Conservation (phyloP, 2,113 vertebrate genomes). For the Prochilodus magdalenae region DNA sequence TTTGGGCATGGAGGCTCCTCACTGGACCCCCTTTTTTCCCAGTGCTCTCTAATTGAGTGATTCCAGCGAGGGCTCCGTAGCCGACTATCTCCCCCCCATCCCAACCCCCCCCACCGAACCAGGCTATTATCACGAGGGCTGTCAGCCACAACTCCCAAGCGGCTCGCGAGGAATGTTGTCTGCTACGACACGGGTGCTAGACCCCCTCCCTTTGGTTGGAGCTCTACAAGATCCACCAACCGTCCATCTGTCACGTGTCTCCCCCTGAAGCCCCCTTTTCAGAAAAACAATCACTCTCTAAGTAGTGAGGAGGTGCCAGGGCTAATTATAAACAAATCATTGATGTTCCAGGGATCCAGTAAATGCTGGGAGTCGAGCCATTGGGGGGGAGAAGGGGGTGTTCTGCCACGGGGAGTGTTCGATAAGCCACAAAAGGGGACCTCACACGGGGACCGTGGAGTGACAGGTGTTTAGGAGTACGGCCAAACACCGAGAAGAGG, state of each 20-base stretch:
- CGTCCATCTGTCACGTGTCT: conserved; percentile 44
- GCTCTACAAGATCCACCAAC: conserved; percentile 16
- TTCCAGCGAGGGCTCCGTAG: conserved; percentile 72
- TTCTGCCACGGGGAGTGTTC: conserved; percentile 76
- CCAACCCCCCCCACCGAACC: not conserved
- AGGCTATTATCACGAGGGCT: conserved; percentile 75
- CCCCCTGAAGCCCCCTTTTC: conserved; percentile 71
- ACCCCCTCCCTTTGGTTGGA: conserved; percentile 43
- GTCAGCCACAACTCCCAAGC: conserved; percentile 74
- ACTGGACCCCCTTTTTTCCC: conserved; percentile 5
- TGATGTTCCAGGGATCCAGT: conserved; percentile 69
- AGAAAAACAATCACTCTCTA: conserved; percentile 78
- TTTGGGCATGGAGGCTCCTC: conserved; percentile 29
- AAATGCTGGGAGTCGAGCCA: conserved; percentile 32
- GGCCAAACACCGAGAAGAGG: conserved; percentile 50
- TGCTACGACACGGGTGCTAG: conserved; percentile 58
- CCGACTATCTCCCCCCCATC: conserved; percentile 66
- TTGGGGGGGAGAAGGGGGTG: conserved; percentile 22
- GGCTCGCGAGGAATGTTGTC: conserved; percentile 75
- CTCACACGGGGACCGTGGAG: conserved; percentile 59
- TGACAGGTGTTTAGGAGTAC: conserved; percentile 62
- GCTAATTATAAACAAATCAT: conserved; percentile 85
- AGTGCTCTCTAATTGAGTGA: conserved; percentile 72
- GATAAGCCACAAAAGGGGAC: conserved; percentile 75
- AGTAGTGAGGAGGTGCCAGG: conserved; percentile 79